Conservation (phyloP, 2,113 vertebrate species). For the Stercorarius parasiticus region DNA sequence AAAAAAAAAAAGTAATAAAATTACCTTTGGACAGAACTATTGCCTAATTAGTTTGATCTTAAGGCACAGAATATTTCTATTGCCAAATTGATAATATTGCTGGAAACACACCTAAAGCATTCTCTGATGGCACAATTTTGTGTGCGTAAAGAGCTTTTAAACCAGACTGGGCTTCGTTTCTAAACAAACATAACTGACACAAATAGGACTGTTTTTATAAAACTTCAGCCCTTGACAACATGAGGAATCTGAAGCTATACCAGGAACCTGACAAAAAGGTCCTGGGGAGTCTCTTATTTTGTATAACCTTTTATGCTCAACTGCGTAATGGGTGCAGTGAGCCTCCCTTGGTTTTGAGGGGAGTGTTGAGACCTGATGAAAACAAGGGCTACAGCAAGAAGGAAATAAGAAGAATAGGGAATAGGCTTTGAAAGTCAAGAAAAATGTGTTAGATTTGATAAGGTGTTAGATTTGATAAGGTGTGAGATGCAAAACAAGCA, state of each 20-base stretch:
- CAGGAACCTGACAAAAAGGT: background rate
- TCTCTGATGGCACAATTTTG: background rate
- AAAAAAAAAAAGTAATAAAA: background rate
- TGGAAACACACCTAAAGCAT: background rate
- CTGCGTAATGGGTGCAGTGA: background rate
- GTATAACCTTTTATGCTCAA: background rate
- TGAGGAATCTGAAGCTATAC: background rate
- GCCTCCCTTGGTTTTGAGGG: background rate
- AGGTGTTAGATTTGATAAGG: background rate
- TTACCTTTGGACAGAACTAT: background rate
- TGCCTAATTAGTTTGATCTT: background rate
- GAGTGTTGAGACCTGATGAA: background rate
- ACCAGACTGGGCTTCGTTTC: background rate
- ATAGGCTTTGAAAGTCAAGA: background rate
- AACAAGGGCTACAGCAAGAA: background rate
- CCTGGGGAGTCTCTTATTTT: background rate
- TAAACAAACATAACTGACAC: background rate
- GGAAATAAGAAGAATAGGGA: background rate
- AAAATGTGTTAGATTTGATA: background rate
- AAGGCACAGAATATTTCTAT: background rate
- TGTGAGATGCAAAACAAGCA: background rate
- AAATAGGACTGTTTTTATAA: background rate
- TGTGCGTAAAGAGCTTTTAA: background rate
- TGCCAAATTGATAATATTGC: background rate
- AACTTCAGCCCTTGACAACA: background rate